Percentiles rank a stretch among this genome's conserved stretches.
Conservation (phyloP, 2,888 invertebrate genomes). For the Aporophyla lueneburgensis region DNA sequence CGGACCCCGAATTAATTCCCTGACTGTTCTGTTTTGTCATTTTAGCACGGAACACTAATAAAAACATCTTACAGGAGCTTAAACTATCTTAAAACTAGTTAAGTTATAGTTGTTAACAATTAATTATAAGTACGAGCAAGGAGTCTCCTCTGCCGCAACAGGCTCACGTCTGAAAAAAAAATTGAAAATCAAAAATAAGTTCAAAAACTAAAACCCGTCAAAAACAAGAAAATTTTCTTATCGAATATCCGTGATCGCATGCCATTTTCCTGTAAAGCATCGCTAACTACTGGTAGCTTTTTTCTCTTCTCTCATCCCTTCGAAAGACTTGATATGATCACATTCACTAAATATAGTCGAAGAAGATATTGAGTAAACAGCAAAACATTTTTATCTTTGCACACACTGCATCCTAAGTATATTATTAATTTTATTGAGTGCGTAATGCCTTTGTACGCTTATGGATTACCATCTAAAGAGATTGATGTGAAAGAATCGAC, state of each 20-base stretch:
- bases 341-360: no score
- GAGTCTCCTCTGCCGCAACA: background rate
- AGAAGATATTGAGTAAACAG: no score
- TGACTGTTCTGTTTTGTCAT: background rate
- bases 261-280: no score
- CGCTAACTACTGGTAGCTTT: no score
- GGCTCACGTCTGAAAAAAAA: conserved; percentile 53
- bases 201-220: no score
- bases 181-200: background rate
- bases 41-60: conserved; percentile 38
- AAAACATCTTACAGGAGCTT: conserved; percentile 64
- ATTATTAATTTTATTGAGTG: background rate
- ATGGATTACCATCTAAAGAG: background rate
- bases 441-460: background rate
- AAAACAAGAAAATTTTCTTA: no score
- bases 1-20: background rate
- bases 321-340: no score
- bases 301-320: no score
- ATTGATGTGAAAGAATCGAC: background rate
- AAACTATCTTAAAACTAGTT: conserved; percentile 66
- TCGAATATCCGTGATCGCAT: no score
- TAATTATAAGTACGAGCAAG: conserved; percentile 37
- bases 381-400: background rate
- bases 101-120: conserved; percentile 53
- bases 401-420: background rate